Evolutionary conservation across 2,888 invertebrate genomes (phyloP).

Genomic region (Teleiodes luculella): DNA sequence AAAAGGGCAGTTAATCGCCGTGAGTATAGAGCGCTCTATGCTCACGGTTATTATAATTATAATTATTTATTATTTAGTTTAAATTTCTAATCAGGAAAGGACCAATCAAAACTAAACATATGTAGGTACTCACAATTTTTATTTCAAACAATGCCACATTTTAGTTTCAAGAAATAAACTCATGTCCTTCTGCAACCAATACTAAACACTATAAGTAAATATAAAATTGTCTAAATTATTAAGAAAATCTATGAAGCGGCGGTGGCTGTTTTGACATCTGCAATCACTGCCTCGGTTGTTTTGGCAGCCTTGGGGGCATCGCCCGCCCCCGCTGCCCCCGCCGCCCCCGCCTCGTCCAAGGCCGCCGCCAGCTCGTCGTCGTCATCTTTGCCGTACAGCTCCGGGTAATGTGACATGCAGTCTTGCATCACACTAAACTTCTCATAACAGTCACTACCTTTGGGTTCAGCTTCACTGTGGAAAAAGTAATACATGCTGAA

Average conservation of each 20-base stretch:
- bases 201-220: too few species aligned
- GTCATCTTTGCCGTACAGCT: slow-evolving; percentile 87
- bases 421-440: slow-evolving; percentile 93
- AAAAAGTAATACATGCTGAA: too few species aligned
- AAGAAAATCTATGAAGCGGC: not conserved
- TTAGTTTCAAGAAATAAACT: not conserved
- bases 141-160: not conserved
- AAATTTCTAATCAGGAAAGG: too few species aligned
- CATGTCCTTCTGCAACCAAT: too few species aligned
- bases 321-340: slow-evolving; percentile 11
- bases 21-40: too few species aligned
- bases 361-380: slow-evolving; percentile 68
- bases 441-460: slow-evolving; percentile 95
- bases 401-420: slow-evolving; percentile 93
- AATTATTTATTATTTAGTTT: too few species aligned
- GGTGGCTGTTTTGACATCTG: not conserved
- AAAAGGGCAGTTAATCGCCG: too few species aligned
- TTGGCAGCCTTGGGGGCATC: slow-evolving; percentile 23
- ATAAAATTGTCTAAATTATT: too few species aligned
- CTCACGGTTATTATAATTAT: too few species aligned
- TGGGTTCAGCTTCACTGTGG: slow-evolving; percentile 88
- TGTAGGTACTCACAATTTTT: not conserved
- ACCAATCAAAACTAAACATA: too few species aligned
- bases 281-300: slow-evolving; percentile 13
- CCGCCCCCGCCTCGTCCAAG: slow-evolving; percentile 27